Evolutionary conservation across 2,888 invertebrate genomes (phyloP), one percentile per base, ranked within the genome.

Genomic region (Parelbella ahira): DNA sequence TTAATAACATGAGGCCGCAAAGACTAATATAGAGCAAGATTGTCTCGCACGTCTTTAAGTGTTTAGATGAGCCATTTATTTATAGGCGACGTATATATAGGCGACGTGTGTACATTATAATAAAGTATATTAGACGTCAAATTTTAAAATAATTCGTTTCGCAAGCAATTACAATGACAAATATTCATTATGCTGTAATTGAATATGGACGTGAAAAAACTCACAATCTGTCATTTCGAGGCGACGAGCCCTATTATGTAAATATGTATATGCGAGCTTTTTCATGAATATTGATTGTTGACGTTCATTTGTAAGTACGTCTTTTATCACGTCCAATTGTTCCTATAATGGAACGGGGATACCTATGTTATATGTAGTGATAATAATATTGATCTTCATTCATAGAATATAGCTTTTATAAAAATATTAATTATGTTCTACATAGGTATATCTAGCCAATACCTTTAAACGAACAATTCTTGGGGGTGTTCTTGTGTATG

Each of bases 211-310:
- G n/a, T 13, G 13, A 13, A 28, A 28, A 15, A 15, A 15, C 28
- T 28, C 15, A 7, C 13, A 28, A 28, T 8, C 4, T 4, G 19
- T 3, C 12, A n/a, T 34, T 1, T 24, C 6, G 7, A 34, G 13
- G 15, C 8, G 9, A 34, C 10, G 18, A 23, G 13, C 15, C 21
- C 7, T 7, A 10, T 12, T 33, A 33, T 34, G 34, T 34, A 24
- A 34, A 20, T 23, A 33, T 3, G 21, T 15, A 3, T 15, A 15
- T 3, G 13, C 13, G 13, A 15, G 13, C 13, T 34, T 9, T 34
- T 21, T 34, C 18, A 25, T 36, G 36, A 36, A 36, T 36, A 36
- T 36, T 36, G 11, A 36, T 36, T 3, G 34, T 15, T 24, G 9
- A 18, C 1, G 18, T 18, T 25, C 25, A 36, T 25, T 13, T 25